These are phyloP conservation scores for Plecotus auritus DNA, from an alignment of 2,113 vertebrate species.

Conservation along the genomic window DNA sequence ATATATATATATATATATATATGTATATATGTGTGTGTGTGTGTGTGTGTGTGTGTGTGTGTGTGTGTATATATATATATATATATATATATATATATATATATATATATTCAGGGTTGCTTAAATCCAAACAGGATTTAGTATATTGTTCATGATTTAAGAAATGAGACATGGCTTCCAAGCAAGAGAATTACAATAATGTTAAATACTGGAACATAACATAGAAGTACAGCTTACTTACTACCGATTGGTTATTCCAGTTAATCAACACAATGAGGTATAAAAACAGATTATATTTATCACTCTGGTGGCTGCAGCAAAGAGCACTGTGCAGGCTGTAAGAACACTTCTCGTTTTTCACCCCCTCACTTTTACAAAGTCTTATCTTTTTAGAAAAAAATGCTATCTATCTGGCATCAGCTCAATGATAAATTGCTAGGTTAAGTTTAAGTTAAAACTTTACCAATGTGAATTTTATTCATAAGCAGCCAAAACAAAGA, in stretches of 20 bases:
- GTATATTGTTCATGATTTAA: not conserved
- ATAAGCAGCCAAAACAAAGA: not conserved
- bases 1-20: not conserved
- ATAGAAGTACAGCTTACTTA: conserved; percentile 66
- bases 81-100: not conserved
- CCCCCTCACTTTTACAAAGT: conserved; percentile 17
- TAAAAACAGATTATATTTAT: conserved; percentile 60
- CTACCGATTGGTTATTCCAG: conserved; percentile 59
- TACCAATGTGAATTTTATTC: not conserved
- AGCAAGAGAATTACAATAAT: conserved; percentile 49
- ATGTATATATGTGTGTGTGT: too few relatives aligned
- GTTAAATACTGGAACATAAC: conserved; percentile 60
- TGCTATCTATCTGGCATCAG: not conserved
- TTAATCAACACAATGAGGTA: conserved; percentile 61
- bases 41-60: too few relatives aligned
- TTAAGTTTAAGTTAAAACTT: conserved; percentile 3
- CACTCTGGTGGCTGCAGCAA: not conserved
- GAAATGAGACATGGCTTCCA: conserved; percentile 53
- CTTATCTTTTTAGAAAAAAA: conserved; percentile 32
- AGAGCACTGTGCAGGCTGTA: not conserved
- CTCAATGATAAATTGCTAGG: not conserved
- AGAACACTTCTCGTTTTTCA: not conserved
- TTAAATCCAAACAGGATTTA: conserved; percentile 2
- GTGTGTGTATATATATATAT: too few relatives aligned
- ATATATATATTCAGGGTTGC: not conserved